Base-by-base conservation (phyloP, 2,797 vertebrate genomes). In the Distichodus sexfasciatus region DNA sequence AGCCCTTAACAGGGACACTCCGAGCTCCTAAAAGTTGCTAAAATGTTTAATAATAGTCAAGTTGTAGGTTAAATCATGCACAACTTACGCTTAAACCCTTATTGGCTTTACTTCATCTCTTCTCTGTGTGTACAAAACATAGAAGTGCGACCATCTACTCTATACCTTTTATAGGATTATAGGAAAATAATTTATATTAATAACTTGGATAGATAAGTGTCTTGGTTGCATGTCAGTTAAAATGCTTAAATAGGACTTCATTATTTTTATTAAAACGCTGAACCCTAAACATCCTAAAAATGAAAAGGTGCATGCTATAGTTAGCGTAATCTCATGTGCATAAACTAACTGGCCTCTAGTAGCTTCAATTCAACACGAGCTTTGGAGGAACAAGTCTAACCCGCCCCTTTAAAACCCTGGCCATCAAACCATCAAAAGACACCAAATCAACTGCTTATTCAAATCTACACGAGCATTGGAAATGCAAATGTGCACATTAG, bases 401-500 rank as follows among this genome's bases (percentile, higher is more conserved):
- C 46, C 21, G 4, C 15, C 40, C 11, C 4, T 12, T 11, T 48
- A 23, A 19, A 29, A 12, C 28, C 10, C 12, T 21, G 3, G 11
- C 17, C 33, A 40, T 21, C 15, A 6, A 8, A 21, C 15, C n/a
- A n/a, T 7, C 19, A 58, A 38, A 12, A 21, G 2, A 28, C 6
- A 14, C n/a, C 9, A 17, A 1, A 11, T 11, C 23, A 21, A 19
- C 48, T 38, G 11, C 35, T 24, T 26, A n/a, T 54, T 31, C 51
- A 29, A 38, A 54, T 9, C n/a, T 31, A 50, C 21, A 51, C 35
- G 17, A 6, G 47, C 40, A 3, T 24, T 21, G 15, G 44, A 54
- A 53, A 23, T 41, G 24, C 35, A 57, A 46, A 64, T 28, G 48
- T 54, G 36, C 48, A 60, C 64, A 60, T 50, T 21, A 61, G 46